phyloP scores from a whole-genome alignment of 2,797 vertebrate species.

The Malacoraja senta region DNA sequence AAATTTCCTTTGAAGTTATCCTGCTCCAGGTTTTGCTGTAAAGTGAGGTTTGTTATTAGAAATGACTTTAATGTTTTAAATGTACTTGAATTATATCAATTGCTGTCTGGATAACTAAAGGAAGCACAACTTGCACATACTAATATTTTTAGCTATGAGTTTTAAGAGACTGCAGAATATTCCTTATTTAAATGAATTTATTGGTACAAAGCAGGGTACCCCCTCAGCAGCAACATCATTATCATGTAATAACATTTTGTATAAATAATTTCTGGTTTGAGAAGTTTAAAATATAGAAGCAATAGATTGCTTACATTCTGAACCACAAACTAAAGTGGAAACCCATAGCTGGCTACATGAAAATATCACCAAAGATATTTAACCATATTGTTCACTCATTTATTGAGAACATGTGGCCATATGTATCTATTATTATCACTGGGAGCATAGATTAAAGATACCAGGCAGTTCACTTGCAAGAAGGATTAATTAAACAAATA shows the following conservation, averaged over 20 bases:
- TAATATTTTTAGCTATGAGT: constrained; percentile 6
- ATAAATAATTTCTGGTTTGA: constrained; percentile 20
- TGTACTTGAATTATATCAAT: background rate
- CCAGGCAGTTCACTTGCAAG: constrained; percentile 12
- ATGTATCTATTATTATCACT: background rate
- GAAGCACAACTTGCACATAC: constrained; percentile 10
- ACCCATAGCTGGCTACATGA: background rate
- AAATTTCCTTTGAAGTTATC: background rate
- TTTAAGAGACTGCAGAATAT: background rate
- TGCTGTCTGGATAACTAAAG: background rate
- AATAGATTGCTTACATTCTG: background rate
- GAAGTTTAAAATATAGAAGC: constrained; percentile 10
- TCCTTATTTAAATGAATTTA: constrained; percentile 24
- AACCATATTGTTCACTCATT: background rate
- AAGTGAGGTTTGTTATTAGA: background rate
- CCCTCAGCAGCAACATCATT: constrained; percentile 21
- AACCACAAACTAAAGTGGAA: background rate
- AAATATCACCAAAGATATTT: background rate
- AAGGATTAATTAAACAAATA: background rate
- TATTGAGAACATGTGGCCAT: background rate
- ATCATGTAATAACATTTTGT: constrained; percentile 25
- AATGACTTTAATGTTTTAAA: background rate
- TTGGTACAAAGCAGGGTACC: background rate
- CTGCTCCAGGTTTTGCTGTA: background rate
- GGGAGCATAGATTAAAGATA: background rate